These are phyloP conservation scores for Panagrolaimus sp. DNA, from an alignment of 1,140 invertebrate genomes.

Conservation along the genomic window DNA sequence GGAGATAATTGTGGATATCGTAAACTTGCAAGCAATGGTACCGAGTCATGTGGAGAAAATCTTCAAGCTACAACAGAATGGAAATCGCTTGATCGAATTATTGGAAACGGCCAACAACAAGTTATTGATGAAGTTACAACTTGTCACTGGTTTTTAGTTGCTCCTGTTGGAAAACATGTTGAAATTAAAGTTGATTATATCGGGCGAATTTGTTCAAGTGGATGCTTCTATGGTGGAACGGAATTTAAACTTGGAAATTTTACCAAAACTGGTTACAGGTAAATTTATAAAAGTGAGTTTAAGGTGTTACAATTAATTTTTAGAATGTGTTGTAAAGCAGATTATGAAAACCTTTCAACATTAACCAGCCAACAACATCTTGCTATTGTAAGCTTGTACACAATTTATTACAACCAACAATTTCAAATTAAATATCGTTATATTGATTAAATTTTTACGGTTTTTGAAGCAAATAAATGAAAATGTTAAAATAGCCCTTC, in stretches of 20 bases:
- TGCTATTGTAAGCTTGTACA: no score
- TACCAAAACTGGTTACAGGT: neutral
- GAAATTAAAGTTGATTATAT: neutral
- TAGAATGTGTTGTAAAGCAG: neutral
- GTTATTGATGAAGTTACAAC: neutral
- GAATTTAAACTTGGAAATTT: neutral
- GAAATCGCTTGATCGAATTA: neutral
- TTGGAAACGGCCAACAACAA: neutral
- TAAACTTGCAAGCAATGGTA: neutral
- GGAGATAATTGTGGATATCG: slow-evolving; percentile 1
- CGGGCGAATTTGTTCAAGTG: neutral
- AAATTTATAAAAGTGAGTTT: neutral
- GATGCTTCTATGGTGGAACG: neutral
- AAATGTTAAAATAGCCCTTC: no score
- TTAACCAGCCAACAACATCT: neutral
- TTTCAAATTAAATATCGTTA: no score
- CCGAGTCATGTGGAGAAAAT: neutral
- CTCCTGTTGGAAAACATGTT: neutral
- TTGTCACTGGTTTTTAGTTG: neutral
- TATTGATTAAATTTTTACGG: no score
- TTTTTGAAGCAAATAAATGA: no score
- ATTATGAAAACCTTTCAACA: neutral
- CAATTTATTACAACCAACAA: no score
- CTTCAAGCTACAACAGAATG: neutral
- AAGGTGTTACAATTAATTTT: neutral